Percentiles rank a stretch among this genome's conserved stretches.
Conservation (phyloP, 2,113 vertebrate genomes). For the Syngnathus floridae region DNA sequence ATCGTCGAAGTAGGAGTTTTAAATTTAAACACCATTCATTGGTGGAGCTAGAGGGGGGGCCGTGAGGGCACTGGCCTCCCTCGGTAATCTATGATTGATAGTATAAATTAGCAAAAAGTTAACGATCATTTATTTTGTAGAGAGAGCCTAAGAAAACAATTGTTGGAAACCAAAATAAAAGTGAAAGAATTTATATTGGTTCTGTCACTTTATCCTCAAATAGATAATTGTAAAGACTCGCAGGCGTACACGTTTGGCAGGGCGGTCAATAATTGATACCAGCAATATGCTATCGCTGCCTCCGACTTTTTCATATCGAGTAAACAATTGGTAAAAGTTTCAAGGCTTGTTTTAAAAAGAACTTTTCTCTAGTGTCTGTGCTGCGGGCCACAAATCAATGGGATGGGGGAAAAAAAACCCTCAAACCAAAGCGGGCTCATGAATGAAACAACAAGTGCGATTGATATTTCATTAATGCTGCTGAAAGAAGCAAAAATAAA, state of each 20-base stretch:
- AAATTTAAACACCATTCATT: no score
- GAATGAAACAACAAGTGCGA: constrained; percentile 31
- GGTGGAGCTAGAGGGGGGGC: no score
- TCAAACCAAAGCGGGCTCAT: constrained; percentile 9
- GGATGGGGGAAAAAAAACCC: constrained; percentile 1
- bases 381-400: constrained; percentile 30
- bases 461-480: constrained; percentile 40
- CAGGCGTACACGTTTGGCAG: constrained; percentile 12
- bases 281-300: neutral
- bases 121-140: no score
- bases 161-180: neutral
- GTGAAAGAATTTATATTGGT: neutral
- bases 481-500: constrained; percentile 3
- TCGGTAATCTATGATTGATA: no score
- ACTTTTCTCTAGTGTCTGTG: constrained; percentile 19
- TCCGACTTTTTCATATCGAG: constrained; percentile 5
- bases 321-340: constrained; percentile 36
- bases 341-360: constrained; percentile 3
- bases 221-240: neutral
- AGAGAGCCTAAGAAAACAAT: neutral
- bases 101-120: no score
- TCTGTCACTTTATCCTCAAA: neutral
- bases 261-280: constrained; percentile 32
- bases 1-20: no score
- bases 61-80: no score